Conservation (phyloP, 2,113 vertebrate genomes). For the Burhinus oedicnemus region DNA sequence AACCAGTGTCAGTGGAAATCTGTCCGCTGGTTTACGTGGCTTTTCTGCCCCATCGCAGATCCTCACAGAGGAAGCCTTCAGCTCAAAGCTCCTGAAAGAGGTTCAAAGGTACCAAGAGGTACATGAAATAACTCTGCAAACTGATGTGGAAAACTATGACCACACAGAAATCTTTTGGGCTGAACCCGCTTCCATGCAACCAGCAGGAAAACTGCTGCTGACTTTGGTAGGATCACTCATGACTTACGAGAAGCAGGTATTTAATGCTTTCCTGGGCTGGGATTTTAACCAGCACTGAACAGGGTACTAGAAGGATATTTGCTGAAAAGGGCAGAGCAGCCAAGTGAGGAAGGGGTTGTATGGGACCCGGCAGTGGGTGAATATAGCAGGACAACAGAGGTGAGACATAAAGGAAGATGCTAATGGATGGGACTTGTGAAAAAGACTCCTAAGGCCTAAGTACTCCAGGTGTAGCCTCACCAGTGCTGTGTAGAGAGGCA, state of each 20-base stretch:
- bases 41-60: neutral
- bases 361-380: neutral
- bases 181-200: neutral
- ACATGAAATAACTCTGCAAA: neutral
- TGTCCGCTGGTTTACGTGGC: neutral
- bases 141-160: neutral
- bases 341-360: neutral
- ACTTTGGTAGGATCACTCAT: neutral
- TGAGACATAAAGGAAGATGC: neutral
- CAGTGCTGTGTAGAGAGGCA: neutral
- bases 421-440: neutral
- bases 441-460: neutral
- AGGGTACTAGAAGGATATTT: neutral
- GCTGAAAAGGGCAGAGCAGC: neutral
- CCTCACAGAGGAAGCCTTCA: neutral
- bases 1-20: neutral
- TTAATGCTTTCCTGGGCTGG: neutral
- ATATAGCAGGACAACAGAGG: neutral
- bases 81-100: neutral
- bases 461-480: neutral
- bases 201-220: neutral
- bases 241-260: neutral
- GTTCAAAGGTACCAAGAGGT: neutral
- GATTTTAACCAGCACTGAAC: neutral
- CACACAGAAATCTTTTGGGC: neutral